phyloP scores from a whole-genome alignment of 2,888 invertebrate species.

The Blastobasis lacticolella region DNA sequence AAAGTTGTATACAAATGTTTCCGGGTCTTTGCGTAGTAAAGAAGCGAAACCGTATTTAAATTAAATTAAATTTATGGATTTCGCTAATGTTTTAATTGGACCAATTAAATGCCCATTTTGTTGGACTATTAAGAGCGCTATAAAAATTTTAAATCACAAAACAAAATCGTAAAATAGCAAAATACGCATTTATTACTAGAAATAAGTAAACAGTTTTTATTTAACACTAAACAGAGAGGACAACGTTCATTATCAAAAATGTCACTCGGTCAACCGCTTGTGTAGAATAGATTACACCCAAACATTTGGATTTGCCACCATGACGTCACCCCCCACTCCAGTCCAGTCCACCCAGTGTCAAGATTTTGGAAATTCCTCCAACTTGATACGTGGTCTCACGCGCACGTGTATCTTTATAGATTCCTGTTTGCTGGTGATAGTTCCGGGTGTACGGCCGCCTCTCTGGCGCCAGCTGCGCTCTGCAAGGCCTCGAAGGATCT shows the following conservation, averaged over 20 bases:
- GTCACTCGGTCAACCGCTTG: no score
- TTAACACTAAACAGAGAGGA: no score
- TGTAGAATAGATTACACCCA: no score
- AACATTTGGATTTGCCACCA: no score
- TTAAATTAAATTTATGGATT: no score
- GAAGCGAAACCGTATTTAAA: no score
- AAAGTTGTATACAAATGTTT: no score
- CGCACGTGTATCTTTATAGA: not conserved
- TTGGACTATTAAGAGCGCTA: not conserved
- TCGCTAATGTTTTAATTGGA: no score
- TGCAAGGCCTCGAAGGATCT: conserved; percentile 25
- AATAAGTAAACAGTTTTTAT: no score
- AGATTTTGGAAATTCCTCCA: conserved; percentile 1
- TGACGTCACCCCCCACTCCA: not conserved
- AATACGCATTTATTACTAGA: no score
- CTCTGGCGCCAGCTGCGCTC: conserved; percentile 25
- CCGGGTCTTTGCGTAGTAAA: no score
- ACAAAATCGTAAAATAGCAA: not conserved
- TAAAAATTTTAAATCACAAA: not conserved
- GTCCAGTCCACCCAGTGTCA: not conserved
- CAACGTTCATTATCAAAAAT: no score
- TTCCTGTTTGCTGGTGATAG: conserved; percentile 7
- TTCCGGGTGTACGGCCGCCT: conserved; percentile 29
- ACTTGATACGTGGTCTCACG: conserved; percentile 1
- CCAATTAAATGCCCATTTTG: not conserved